Base-by-base conservation (phyloP, 2,113 vertebrate species). In the Cricetomys ansorgei region DNA sequence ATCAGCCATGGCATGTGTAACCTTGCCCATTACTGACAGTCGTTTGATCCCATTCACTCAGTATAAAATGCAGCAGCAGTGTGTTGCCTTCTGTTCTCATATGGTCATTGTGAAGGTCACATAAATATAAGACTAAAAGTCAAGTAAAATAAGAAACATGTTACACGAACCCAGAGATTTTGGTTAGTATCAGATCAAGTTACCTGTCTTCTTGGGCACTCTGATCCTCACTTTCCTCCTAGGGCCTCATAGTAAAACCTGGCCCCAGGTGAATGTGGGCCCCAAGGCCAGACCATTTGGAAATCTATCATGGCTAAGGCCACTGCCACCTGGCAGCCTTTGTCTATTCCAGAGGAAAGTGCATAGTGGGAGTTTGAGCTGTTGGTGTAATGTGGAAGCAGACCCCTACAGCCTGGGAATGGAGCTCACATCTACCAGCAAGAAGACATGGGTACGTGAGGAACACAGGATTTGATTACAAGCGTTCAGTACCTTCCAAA, bases 141-240 rank as follows among this genome's bases (percentile, higher is more conserved):
- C 91, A 83, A 96, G 57, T 67, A 7, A 95, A 81, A 93, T 83
- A 15, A 73, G 50, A 19, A 91, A 62, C 1, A 4, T 73, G 29
- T 55, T 88, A 7, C 45, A 76, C 59, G 95, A 96, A n/a, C 15
- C 13, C 48, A 40, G 37, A n/a, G 50, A 73, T 69, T 86, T 84
- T 92, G 70, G 57, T 19, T 62, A 34, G 89, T 75, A 27, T 81
- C n/a, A 92, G 43, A 65, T 11, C 43, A 62, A 31, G 15, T 62
- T 62, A 59, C 86, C 77, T 48, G 31, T 92, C 53, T 94, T 84
- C 53, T 81, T 88, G 59, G 59, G 76, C 67, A 89, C 50, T 76
- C 92, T 2, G 31, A 29, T 37, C 40, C 48, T 19, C 31, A 15
- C 21, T 77, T 50, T 65, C 16, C 62, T 17, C 31, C 7, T 4